Conservation (phyloP, 2,888 invertebrate species). For the Caenorhabditis sp. region DNA sequence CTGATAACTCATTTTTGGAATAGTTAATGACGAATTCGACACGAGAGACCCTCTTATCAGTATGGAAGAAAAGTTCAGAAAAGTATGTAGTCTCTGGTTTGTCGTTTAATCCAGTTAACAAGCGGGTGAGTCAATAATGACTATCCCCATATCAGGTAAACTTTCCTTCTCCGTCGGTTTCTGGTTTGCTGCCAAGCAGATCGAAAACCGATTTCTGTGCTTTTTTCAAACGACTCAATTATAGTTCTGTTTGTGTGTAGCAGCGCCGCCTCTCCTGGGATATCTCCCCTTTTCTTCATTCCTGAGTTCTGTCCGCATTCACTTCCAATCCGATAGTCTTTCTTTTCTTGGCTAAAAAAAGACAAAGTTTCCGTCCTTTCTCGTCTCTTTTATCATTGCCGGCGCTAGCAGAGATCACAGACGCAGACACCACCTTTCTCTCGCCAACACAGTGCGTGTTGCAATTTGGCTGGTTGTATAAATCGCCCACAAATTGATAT, state of each 20-base stretch:
- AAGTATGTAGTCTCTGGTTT: background rate
- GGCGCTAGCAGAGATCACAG: constrained; percentile 25
- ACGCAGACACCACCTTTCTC: constrained; percentile 36
- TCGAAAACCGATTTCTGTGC: constrained; percentile 50
- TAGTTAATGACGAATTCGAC: constrained; percentile 1
- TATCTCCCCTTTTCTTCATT: too few relatives aligned
- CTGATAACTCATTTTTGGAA: background rate
- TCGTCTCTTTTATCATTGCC: constrained; percentile 26
- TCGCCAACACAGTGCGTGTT: constrained; percentile 40
- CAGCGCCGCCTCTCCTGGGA: too few relatives aligned
- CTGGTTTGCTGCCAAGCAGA: constrained; percentile 37
- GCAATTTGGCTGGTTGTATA: constrained; percentile 50
- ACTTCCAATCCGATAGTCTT: background rate
- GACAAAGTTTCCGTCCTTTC: background rate
- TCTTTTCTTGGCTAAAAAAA: background rate
- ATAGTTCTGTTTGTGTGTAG: background rate
- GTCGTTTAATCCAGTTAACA: constrained; percentile 12
- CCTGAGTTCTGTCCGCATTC: too few relatives aligned
- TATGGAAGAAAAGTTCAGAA: constrained; percentile 24
- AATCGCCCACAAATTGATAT: constrained; percentile 52
- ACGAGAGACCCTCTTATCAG: constrained; percentile 13
- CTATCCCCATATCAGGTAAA: constrained; percentile 26
- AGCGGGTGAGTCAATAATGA: constrained; percentile 44
- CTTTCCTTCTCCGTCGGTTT: constrained; percentile 23
- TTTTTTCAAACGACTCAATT: constrained; percentile 3